phyloP scores from a whole-genome alignment of 2,797 vertebrate genomes.

The Myotis planiceps region DNA sequence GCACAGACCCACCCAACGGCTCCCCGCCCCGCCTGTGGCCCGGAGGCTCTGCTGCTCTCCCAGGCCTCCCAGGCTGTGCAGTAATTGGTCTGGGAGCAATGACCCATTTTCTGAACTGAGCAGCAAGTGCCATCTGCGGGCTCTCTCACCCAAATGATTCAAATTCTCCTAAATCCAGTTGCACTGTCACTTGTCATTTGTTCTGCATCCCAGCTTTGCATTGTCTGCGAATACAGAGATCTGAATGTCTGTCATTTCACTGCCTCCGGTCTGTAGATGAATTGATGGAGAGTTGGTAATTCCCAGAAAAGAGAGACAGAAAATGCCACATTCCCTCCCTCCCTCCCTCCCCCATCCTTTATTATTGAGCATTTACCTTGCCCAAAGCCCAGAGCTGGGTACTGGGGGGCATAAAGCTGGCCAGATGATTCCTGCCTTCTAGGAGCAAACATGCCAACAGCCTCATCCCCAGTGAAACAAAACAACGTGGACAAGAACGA shows the following conservation, averaged over 20 bases:
- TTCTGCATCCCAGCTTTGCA: constrained; percentile 61
- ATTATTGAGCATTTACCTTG: neutral
- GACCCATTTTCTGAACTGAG: constrained; percentile 64
- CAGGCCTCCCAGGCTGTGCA: neutral
- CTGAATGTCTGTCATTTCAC: constrained; percentile 79
- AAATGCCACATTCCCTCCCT: neutral
- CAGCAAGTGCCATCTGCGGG: constrained; percentile 81
- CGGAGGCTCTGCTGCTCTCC: neutral
- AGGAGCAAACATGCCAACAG: neutral
- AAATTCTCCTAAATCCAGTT: constrained; percentile 71
- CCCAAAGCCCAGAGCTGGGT: neutral
- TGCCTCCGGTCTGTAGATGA: constrained; percentile 65
- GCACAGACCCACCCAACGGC: rapidly evolving
- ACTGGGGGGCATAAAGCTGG: neutral
- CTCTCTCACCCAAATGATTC: constrained; percentile 77
- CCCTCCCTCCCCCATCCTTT: neutral
- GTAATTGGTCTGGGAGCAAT: constrained; percentile 38
- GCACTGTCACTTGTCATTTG: constrained; percentile 76
- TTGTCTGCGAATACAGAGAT: constrained; percentile 72
- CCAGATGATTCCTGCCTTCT: neutral
- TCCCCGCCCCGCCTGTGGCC: too few species aligned
- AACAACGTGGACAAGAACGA: neutral
- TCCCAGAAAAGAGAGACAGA: neutral
- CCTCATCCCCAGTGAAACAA: neutral
- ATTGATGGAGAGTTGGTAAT: neutral